Evolutionary conservation across 2,113 vertebrate species (phyloP).

Genomic region (Epinephelus fuscoguttatus): DNA sequence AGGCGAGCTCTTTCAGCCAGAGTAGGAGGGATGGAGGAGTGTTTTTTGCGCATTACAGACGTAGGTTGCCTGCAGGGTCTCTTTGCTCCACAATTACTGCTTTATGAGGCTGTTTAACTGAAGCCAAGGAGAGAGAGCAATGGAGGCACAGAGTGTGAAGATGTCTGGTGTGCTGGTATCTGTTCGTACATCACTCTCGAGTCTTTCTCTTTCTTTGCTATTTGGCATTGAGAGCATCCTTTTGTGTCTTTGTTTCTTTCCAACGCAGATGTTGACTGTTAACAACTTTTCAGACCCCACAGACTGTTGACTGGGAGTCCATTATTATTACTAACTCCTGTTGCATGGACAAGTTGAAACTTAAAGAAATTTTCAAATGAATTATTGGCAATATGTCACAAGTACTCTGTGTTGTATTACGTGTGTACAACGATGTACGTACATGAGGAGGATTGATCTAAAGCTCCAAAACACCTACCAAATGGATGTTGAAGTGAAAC

Average conservation of each 20-base stretch:
- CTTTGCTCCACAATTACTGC: conserved; percentile 65
- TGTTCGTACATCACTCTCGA: conserved; percentile 45
- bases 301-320: background rate
- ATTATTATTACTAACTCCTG: conserved; percentile 4
- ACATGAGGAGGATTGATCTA: background rate
- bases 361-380: background rate
- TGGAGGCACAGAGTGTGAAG: conserved; percentile 55
- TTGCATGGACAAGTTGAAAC: background rate
- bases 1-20: conserved; percentile 44
- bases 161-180: conserved; percentile 51
- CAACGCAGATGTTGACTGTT: conserved; percentile 4
- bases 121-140: conserved; percentile 49
- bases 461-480: background rate
- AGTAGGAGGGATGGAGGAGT: conserved; percentile 62
- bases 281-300: background rate
- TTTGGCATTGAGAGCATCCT: conserved; percentile 25
- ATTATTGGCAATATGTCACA: background rate
- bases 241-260: conserved; percentile 33
- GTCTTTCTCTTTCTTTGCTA: conserved; percentile 26
- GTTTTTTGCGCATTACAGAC: conserved; percentile 66
- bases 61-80: conserved; percentile 69
- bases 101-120: conserved; percentile 61
- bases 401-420: background rate
- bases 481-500: background rate
- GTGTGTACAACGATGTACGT: background rate